Conservation (phyloP, 2,113 vertebrate species). For the Saiga tatarica region DNA sequence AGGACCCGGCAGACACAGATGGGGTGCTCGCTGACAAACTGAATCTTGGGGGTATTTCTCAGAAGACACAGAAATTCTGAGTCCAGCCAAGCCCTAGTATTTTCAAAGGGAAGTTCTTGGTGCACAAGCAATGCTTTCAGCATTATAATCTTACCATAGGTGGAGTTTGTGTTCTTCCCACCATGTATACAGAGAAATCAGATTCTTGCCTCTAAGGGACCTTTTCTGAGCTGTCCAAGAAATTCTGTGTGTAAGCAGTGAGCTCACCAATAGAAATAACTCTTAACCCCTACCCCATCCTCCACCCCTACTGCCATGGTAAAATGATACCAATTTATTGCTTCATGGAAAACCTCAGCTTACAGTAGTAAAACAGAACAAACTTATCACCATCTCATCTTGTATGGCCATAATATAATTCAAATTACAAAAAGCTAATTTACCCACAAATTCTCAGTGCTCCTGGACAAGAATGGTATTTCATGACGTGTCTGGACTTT, state of each 20-base stretch:
- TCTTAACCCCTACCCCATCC: rapidly evolving
- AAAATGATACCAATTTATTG: background rate
- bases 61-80: background rate
- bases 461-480: background rate
- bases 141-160: rapidly evolving
- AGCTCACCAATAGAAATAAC: background rate
- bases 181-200: no score
- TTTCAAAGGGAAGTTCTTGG: background rate
- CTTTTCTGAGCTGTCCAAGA: background rate
- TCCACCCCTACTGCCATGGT: background rate
- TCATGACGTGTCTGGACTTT: background rate
- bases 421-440: background rate
- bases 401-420: background rate
- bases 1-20: background rate
- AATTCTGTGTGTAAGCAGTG: background rate
- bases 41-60: rapidly evolving
- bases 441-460: background rate
- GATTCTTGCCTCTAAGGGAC: no score
- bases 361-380: background rate
- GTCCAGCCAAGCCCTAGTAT: background rate
- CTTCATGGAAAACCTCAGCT: background rate
- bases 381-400: background rate
- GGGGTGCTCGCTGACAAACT: background rate
- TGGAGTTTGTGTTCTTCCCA: background rate
- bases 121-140: rapidly evolving